Evolutionary conservation across 1,140 invertebrate species (phyloP).

Genomic region (Sitobion miscanthi): DNA sequence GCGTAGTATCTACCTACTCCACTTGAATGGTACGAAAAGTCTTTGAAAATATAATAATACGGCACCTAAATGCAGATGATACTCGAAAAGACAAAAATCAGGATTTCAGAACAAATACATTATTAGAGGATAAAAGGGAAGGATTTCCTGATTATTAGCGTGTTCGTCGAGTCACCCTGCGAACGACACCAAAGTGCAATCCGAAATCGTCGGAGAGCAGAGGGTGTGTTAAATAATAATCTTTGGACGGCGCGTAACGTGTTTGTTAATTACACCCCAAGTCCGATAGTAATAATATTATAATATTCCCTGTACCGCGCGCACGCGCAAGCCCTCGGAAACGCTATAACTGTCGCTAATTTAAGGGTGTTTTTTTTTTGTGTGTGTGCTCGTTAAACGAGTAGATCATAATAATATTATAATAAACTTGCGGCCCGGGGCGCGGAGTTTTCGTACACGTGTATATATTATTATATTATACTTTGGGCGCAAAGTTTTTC

Average conservation of each 20-base stretch:
- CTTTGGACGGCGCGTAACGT: not conserved
- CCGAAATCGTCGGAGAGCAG: not conserved
- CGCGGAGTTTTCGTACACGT: not conserved
- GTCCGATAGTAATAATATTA: not conserved
- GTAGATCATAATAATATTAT: constrained; percentile 19
- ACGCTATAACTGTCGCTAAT: constrained; percentile 37
- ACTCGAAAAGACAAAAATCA: too few species aligned
- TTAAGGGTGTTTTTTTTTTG: constrained; percentile 20
- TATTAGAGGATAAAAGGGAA: too few species aligned
- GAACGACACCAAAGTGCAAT: too few species aligned
- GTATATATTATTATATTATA: not conserved
- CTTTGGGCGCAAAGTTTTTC: not conserved
- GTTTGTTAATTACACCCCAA: constrained; percentile 21
- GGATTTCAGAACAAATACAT: too few species aligned
- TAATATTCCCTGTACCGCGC: not conserved
- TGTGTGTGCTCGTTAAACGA: constrained; percentile 9
- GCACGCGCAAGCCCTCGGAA: not conserved
- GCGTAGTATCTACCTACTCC: too few species aligned
- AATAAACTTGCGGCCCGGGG: not conserved
- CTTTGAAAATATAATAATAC: too few species aligned
- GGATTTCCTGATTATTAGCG: too few species aligned
- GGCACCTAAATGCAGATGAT: too few species aligned
- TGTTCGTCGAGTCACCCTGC: too few species aligned
- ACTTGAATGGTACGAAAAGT: too few species aligned
- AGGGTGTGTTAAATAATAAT: not conserved